These are phyloP conservation scores for Callocephalon fimbriatum DNA, from an alignment of 2,113 vertebrate species.

Conservation along the genomic window DNA sequence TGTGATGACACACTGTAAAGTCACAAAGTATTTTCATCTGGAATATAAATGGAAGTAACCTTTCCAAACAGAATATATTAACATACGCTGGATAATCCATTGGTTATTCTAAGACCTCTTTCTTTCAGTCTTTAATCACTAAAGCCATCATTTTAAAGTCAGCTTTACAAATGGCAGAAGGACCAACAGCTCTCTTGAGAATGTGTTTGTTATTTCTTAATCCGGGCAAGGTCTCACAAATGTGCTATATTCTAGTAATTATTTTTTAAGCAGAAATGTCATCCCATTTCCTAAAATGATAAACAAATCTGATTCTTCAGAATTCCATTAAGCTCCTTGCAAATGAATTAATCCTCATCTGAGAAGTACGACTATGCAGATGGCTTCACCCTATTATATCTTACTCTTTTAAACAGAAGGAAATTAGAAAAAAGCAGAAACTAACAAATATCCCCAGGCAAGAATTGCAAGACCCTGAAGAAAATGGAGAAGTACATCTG, in stretches of 20 bases:
- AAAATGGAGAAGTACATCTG: not conserved
- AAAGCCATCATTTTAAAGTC: not conserved
- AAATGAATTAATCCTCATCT: conserved; percentile 28
- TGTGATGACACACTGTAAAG: not conserved
- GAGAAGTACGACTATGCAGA: conserved; percentile 17
- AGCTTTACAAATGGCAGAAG: conserved; percentile 5
- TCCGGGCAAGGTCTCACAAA: not conserved
- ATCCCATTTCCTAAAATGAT: not conserved
- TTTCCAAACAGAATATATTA: conserved; percentile 60
- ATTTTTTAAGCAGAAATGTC: conserved; percentile 7
- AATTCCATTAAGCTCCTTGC: not conserved
- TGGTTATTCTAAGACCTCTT: conserved; percentile 6
- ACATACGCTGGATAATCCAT: conserved; percentile 4
- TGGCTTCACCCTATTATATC: not conserved
- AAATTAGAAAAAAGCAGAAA: conserved; percentile 24
- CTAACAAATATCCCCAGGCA: not conserved
- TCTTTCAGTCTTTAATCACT: conserved; percentile 46
- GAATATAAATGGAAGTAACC: conserved; percentile 60
- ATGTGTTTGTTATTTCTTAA: not conserved
- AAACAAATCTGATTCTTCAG: conserved; percentile 11
- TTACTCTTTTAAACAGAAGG: not conserved
- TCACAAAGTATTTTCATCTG: conserved; percentile 35
- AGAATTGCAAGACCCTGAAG: not conserved
- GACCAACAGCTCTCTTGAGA: not conserved
- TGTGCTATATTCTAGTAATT: not conserved